Evolutionary conservation across 1,140 invertebrate species (phyloP), one percentile per base, ranked within the genome.

Genomic region (Bombus soroeensis): DNA sequence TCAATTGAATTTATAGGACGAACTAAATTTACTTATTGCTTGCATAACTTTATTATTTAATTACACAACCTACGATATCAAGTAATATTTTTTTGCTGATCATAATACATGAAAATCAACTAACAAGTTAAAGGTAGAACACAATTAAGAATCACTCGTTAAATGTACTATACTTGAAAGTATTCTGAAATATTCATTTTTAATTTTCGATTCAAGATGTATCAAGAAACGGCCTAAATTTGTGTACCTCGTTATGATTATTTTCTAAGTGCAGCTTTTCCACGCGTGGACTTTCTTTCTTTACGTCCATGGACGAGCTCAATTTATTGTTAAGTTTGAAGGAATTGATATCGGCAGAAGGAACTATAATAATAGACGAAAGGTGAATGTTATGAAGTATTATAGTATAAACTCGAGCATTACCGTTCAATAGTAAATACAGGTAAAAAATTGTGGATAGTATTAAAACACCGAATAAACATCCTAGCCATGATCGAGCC

Each of bases 401-500:
- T 83, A 34, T 43, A 66, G 79, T 9, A 68, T 66, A 34, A 12
- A 47, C 43, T 18, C 32, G 22, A 13, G 8, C n/a, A 75, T 93
- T 93, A 95, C 94, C 94, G 79, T 94, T 94, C 71, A 94, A 81
- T 39, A 93, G 91, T 47, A 94, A 87, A 88, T 93, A 95, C 53
- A 94, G 72, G 43, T 94, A 95, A 85, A 95, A 92, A 15, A 94
- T 74, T 43, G 92, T 85, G 22, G 92, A 93, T 70, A 92, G 83
- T 57, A 94, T 76, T 57, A 94, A 75, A 43, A 94, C 75, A 41
- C 87, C 85, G 72, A 93, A 87, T 47, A 95, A 83, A 88, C 93
- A 94, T 89, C 92, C 92, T 93, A 94, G 75, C 93, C 93, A 94
- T 91, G 92, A 88, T 93, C 94, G 92, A 92, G 91, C 92, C 94